phyloP scores from a whole-genome alignment of 2,797 vertebrate genomes.

The Sebastes wilsoni region DNA sequence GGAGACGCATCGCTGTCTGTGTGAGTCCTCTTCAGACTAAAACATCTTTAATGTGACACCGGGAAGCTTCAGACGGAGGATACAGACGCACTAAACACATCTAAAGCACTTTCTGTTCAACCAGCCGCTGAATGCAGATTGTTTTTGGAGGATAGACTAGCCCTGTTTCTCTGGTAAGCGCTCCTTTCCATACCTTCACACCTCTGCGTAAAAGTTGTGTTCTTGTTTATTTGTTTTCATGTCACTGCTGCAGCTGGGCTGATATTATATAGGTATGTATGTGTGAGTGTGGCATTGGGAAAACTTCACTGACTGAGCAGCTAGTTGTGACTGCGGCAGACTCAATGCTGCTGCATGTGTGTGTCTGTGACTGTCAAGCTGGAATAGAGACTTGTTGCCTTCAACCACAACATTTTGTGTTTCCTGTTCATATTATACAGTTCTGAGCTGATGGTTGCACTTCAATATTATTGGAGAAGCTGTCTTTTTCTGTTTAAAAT shows the following conservation, averaged over 20 bases:
- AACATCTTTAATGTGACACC: background rate
- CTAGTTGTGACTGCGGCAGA: constrained; percentile 55
- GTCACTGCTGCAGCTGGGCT: background rate
- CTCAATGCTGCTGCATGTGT: constrained; percentile 14
- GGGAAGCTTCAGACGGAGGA: background rate
- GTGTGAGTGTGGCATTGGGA: constrained; percentile 3
- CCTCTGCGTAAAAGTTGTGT: constrained; percentile 55
- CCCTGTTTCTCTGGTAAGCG: constrained; percentile 64
- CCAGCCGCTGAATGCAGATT: constrained; percentile 46
- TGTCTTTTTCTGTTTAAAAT: background rate
- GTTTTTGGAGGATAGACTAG: constrained; percentile 32
- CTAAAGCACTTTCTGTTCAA: constrained; percentile 37
- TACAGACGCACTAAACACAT: constrained; percentile 5
- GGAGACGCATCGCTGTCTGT: constrained; percentile 11
- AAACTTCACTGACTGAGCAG: constrained; percentile 42
- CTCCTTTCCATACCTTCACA: background rate
- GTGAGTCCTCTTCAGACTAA: background rate
- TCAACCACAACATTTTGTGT: background rate
- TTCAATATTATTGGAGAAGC: background rate
- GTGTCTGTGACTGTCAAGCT: constrained; percentile 10
- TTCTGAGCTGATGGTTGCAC: background rate
- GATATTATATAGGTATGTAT: background rate
- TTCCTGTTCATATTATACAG: background rate
- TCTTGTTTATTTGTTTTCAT: background rate
- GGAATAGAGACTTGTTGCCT: constrained; percentile 71